Percentiles rank a stretch among this genome's conserved stretches.
phyloP scores from a whole-genome alignment of 2,113 vertebrate genomes.

The Saimiri boliviensis region DNA sequence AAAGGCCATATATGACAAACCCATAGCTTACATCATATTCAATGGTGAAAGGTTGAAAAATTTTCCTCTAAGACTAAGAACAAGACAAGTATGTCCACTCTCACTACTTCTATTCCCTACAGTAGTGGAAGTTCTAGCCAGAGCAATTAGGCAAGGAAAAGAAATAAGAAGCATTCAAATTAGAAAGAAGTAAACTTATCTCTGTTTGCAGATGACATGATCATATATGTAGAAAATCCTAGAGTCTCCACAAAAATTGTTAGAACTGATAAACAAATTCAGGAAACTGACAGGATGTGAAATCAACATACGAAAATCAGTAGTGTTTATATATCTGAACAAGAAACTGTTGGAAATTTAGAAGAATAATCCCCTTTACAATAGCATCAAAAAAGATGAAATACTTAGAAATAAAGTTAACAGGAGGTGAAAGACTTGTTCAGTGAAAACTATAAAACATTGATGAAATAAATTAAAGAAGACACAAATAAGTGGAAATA shows the following conservation, averaged over 20 bases:
- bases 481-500: background rate
- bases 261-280: background rate
- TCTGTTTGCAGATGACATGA: background rate
- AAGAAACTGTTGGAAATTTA: background rate
- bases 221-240: background rate
- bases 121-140: background rate
- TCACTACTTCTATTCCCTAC: background rate
- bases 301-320: background rate
- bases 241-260: background rate
- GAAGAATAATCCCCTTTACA: background rate
- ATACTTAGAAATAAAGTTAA: background rate
- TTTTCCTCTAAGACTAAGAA: background rate
- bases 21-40: background rate
- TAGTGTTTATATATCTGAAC: background rate
- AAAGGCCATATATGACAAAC: background rate
- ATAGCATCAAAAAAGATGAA: background rate
- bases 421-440: background rate
- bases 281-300: background rate
- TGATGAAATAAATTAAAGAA: background rate
- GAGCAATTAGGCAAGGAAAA: background rate
- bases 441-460: background rate
- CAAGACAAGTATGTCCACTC: background rate
- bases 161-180: background rate
- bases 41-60: background rate
- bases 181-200: background rate